Conservation (phyloP, 2,797 vertebrate species). For the Enteromius anoplus region DNA sequence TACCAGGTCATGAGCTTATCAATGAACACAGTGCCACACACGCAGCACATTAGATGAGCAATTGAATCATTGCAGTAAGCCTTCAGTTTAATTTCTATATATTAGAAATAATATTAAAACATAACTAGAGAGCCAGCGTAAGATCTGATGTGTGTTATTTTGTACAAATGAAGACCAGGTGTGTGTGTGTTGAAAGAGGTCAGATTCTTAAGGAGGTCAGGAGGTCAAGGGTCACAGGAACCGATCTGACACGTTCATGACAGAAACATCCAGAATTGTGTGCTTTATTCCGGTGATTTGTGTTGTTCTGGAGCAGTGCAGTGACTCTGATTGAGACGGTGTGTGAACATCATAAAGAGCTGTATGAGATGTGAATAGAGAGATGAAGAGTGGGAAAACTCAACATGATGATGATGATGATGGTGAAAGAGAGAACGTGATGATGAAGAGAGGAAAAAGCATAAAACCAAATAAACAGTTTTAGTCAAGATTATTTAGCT, state of each 20-base stretch:
- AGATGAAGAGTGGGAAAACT: neutral
- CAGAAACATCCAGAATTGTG: neutral
- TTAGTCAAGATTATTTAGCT: too few relatives aligned
- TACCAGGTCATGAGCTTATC: neutral
- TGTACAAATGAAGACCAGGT: conserved; percentile 23
- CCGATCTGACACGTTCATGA: neutral
- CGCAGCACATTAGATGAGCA: too few relatives aligned
- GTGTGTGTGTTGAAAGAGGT: neutral
- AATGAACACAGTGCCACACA: neutral
- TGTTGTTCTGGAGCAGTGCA: neutral
- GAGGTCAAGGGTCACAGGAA: neutral
- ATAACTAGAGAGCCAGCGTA: too few relatives aligned
- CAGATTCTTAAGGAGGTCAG: neutral
- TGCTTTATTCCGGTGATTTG: neutral
- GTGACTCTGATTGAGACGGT: neutral
- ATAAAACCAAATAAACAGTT: conserved; percentile 4
- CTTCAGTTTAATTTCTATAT: neutral
- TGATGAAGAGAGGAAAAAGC: neutral
- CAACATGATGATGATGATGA: neutral
- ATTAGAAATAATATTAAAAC: neutral
- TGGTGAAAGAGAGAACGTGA: neutral
- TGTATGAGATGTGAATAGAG: neutral
- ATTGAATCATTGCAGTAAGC: too few relatives aligned
- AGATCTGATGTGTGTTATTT: neutral
- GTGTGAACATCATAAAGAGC: neutral